These are phyloP conservation scores for Pangasianodon gigas DNA, from an alignment of 2,113 vertebrate genomes.

Conservation along the genomic window DNA sequence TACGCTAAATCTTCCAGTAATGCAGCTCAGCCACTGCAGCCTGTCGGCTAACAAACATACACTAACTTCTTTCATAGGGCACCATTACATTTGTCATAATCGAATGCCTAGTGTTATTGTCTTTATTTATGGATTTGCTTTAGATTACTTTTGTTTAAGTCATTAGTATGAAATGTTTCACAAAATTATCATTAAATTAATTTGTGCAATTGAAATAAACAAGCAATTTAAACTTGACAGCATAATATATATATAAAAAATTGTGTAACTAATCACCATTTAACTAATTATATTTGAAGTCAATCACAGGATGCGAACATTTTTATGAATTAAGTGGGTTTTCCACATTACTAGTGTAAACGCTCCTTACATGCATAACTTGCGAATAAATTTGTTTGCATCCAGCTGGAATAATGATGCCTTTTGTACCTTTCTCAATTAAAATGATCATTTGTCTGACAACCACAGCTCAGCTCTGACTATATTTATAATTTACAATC, in stretches of 20 bases:
- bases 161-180: not conserved
- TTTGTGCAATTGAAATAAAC: not conserved
- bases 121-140: not conserved
- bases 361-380: not conserved
- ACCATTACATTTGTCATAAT: not conserved
- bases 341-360: not conserved
- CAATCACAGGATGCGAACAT: not conserved
- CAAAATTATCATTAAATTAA: not conserved
- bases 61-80: not conserved
- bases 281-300: not conserved
- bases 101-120: not conserved
- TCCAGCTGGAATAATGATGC: not conserved
- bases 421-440: not conserved
- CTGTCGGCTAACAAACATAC: too few relatives aligned
- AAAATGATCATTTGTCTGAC: not conserved
- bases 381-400: not conserved
- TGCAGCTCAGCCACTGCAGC: not conserved
- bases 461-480: not conserved
- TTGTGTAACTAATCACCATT: not conserved
- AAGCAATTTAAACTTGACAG: not conserved
- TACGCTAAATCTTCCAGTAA: not conserved
- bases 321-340: not conserved
- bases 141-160: not conserved
- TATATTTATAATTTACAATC: not conserved
- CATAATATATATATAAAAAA: too few relatives aligned